Conservation (phyloP, 2,888 invertebrate genomes). For the Notocelia uddmanniana region DNA sequence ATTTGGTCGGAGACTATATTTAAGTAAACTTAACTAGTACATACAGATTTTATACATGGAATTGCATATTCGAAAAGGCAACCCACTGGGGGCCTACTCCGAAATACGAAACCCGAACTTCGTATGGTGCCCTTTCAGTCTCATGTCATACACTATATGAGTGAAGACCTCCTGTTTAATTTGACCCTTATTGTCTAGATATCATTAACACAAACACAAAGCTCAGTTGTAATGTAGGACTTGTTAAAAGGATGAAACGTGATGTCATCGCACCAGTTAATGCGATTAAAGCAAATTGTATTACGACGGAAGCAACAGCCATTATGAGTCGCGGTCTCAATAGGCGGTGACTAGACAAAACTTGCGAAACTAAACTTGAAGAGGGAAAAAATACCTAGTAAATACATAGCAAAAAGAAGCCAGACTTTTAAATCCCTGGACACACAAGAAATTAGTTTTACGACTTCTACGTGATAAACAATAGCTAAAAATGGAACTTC, state of each 20-base stretch:
- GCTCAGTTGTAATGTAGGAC: conserved; percentile 28
- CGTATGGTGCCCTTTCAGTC: too few species aligned
- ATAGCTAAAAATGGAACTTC: background rate
- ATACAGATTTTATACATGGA: too few species aligned
- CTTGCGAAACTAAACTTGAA: background rate
- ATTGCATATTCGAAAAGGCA: too few species aligned
- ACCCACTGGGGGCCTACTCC: too few species aligned
- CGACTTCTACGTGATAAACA: too few species aligned
- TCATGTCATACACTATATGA: too few species aligned
- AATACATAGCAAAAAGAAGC: background rate
- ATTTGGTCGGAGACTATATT: too few species aligned
- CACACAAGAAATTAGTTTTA: background rate
- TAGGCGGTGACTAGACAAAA: conserved; percentile 52
- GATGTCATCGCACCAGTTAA: conserved; percentile 72
- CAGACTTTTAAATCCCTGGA: background rate
- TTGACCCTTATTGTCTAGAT: conserved; percentile 7
- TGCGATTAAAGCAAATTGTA: conserved; percentile 77
- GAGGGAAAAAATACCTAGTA: background rate
- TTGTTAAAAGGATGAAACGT: conserved; percentile 64
- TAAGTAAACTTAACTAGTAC: too few species aligned
- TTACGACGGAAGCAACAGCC: conserved; percentile 69
- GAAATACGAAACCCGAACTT: too few species aligned
- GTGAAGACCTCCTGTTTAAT: too few species aligned
- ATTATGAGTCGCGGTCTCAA: conserved; percentile 68
- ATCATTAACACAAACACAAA: conserved; percentile 32